phyloP scores from a whole-genome alignment of 2,888 invertebrate genomes.

The Philereme vetulata region DNA sequence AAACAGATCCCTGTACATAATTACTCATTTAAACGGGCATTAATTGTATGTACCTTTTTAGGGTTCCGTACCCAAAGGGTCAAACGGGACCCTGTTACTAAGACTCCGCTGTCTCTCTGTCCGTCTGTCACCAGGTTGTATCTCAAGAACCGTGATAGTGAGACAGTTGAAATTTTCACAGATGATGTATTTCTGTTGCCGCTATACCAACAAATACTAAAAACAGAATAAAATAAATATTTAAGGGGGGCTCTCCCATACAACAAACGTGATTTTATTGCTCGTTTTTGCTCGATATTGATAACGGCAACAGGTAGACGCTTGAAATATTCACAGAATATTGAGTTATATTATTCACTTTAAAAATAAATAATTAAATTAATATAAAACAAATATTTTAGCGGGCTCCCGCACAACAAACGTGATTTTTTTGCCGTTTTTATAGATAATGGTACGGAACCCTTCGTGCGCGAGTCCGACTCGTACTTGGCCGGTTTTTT shows the following conservation, averaged over 20 bases:
- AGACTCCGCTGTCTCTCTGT: not conserved
- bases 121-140: conserved; percentile 10
- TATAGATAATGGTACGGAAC: no score
- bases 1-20: no score
- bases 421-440: no score
- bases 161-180: conserved; percentile 13
- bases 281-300: no score
- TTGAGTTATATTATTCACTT: no score
- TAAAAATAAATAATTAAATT: no score
- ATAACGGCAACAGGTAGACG: no score
- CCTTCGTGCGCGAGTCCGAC: no score
- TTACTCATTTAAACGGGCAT: no score
- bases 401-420: no score
- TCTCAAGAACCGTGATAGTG: conserved; percentile 1
- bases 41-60: not conserved
- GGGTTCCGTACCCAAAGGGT: conserved; percentile 6
- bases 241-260: not conserved
- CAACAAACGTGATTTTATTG: conserved; percentile 5
- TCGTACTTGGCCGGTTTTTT: not conserved
- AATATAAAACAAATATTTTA: no score
- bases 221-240: conserved; percentile 7
- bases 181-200: conserved; percentile 13
- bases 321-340: no score
- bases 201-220: conserved; percentile 12
- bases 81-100: not conserved